Evolutionary conservation across 1,140 invertebrate genomes (phyloP), one percentile per base, ranked within the genome.

Genomic region (Pteromalus puparum): DNA sequence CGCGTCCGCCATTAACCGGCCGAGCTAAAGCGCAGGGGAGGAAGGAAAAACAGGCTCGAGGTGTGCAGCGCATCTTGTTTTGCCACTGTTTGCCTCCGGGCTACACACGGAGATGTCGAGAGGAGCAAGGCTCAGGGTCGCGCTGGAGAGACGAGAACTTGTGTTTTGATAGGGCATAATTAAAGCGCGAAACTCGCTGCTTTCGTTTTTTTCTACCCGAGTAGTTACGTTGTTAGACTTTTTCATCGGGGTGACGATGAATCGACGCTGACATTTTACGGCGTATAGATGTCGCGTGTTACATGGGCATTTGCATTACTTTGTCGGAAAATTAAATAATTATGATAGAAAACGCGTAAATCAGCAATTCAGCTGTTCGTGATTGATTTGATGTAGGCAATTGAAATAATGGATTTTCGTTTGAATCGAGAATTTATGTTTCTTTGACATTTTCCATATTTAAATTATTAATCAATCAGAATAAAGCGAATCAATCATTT

Each of bases 111-210:
- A 61, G 21, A 61, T n/a, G 53, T 18, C 68, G 26, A 70, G 26
- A 70, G 68, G 26, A 28, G 24, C 26, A n/a, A 13, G 10, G 24
- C 67, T 24, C 10, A n/a, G 21, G 21, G 53, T 7, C 15, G 21
- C 38, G 21, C 6, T 1, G 6, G 53, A 61, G 18, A 7, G 53
- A 53, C 3, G 13, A 15, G 46, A 68, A 18, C 21, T 26, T 30
- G 84, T 87, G 82, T 87, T 86, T 85, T 61, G 74, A 82, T 53
- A 74, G 70, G 79, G 85, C 53, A 76, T 84, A 87, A 79, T 86
- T 88, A 87, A 87, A 84, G 48, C 73, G 67, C 84, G 6, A 61
- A 28, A 7, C 9, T 38, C 67, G 18, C n/a, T 13, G 24, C 15
- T 53, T 73, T 82, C 2, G 18, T 65, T 42, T 86, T 82, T 85